phyloP scores from a whole-genome alignment of 2,797 vertebrate species.

The Okamejei kenojei region DNA sequence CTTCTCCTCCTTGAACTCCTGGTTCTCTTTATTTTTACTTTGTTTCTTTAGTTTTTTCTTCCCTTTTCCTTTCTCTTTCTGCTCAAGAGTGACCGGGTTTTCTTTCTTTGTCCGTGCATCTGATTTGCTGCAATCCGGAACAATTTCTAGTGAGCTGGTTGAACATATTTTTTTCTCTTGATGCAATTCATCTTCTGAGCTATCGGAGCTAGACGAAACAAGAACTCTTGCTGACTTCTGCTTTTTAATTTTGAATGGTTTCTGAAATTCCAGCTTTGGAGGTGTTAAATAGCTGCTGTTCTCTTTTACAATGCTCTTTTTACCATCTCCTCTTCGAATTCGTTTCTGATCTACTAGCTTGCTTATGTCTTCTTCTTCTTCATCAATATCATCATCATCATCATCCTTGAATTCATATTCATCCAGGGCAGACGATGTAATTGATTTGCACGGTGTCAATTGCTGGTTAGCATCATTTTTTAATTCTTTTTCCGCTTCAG shows the following conservation, averaged over 20 bases:
- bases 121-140: constrained; percentile 65
- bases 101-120: constrained; percentile 79
- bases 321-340: constrained; percentile 80
- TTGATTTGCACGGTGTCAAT: constrained; percentile 61
- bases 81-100: constrained; percentile 60
- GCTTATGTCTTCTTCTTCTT: constrained; percentile 73
- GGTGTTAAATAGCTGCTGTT: constrained; percentile 76
- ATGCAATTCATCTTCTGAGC: constrained; percentile 85
- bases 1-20: constrained; percentile 75
- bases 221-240: constrained; percentile 72
- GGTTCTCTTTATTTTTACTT: constrained; percentile 98
- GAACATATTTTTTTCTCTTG: constrained; percentile 72
- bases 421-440: constrained; percentile 77
- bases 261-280: constrained; percentile 70
- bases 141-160: constrained; percentile 63
- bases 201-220: constrained; percentile 81
- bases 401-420: constrained; percentile 99
- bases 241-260: constrained; percentile 80
- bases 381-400: constrained; percentile 66
- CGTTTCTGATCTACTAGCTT: constrained; percentile 87
- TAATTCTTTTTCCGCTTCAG: constrained; percentile 85
- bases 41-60: constrained; percentile 93
- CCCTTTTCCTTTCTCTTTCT: constrained; percentile 90
- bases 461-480: constrained; percentile 67
- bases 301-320: constrained; percentile 71